A percentile compares a stretch with the other conserved stretches of the same genome.
phyloP scores from a whole-genome alignment of 2,797 vertebrate species.

The Mus spretus region DNA sequence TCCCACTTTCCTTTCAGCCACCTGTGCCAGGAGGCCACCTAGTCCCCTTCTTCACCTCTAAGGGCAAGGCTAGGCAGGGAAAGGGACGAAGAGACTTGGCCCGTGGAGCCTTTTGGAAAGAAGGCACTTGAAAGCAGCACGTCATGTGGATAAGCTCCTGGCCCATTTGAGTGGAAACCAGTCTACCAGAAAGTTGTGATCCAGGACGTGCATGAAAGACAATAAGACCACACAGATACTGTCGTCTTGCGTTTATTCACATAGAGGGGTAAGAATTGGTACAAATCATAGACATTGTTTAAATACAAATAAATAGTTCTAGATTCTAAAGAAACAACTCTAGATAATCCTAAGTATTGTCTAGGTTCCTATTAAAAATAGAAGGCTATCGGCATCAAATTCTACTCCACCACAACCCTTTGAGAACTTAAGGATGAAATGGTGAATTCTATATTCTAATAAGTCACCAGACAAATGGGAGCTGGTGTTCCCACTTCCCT shows the following conservation, averaged over 20 bases:
- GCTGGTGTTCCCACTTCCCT: conserved; percentile 45
- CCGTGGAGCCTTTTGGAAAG: neutral
- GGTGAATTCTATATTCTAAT: conserved; percentile 71
- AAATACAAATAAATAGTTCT: conserved; percentile 88
- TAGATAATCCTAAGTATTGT: conserved; percentile 58
- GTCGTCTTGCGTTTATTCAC: conserved; percentile 86
- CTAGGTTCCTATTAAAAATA: conserved; percentile 83
- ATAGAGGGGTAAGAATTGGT: conserved; percentile 75
- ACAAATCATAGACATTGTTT: conserved; percentile 84
- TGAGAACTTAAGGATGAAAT: conserved; percentile 73
- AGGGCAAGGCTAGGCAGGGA: neutral
- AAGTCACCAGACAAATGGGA: conserved; percentile 72
- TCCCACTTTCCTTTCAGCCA: conserved; percentile 28
- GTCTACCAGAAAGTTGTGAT: neutral
- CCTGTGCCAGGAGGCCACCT: neutral
- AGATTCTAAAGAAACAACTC: conserved; percentile 79
- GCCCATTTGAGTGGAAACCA: neutral
- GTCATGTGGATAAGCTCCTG: neutral
- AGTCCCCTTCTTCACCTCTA: neutral
- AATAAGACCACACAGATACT: conserved; percentile 77
- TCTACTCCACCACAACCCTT: conserved; percentile 68
- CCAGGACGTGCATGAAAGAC: conserved; percentile 23
- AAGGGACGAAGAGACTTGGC: neutral
- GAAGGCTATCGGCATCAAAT: conserved; percentile 80
- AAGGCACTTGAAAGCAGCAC: neutral